A percentile compares a stretch with the other conserved stretches of the same genome.
Evolutionary conservation across 2,797 vertebrate genomes (phyloP).

Genomic region (Columba guinea): DNA sequence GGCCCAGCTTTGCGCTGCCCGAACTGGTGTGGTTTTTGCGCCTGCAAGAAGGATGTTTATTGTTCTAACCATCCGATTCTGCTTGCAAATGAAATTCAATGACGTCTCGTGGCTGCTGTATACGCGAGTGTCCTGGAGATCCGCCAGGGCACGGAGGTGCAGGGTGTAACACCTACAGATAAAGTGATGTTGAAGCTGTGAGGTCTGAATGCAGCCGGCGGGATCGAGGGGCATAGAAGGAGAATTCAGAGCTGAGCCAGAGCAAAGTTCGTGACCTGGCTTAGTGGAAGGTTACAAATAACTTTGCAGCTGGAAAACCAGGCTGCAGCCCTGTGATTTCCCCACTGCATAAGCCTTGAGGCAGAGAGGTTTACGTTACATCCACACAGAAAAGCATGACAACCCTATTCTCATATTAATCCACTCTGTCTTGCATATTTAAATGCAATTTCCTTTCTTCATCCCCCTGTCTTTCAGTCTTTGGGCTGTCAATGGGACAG

Average conservation of each 20-base stretch:
- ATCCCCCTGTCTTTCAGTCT: not conserved
- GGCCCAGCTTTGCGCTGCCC: rapidly evolving
- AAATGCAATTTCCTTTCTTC: not conserved
- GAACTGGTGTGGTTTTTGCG: rapidly evolving
- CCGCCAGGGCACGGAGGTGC: not conserved
- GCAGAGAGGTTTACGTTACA: not conserved
- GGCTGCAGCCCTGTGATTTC: not conserved
- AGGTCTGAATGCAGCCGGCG: not conserved
- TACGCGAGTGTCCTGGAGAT: not conserved
- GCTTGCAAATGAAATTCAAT: not conserved
- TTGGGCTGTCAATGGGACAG: not conserved
- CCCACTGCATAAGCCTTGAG: not conserved
- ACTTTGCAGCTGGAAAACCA: not conserved
- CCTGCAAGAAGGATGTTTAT: not conserved
- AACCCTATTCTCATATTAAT: not conserved
- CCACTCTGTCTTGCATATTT: not conserved
- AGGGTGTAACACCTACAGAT: not conserved
- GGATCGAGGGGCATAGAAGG: not conserved
- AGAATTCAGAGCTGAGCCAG: not conserved
- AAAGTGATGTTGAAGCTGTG: not conserved
- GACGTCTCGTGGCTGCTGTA: not conserved
- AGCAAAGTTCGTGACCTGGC: not conserved
- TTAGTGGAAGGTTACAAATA: not conserved
- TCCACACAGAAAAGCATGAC: not conserved
- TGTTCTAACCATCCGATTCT: not conserved